These are phyloP conservation scores for Acipenser ruthenus DNA, from an alignment of 2,797 vertebrate species.

Conservation along the genomic window DNA sequence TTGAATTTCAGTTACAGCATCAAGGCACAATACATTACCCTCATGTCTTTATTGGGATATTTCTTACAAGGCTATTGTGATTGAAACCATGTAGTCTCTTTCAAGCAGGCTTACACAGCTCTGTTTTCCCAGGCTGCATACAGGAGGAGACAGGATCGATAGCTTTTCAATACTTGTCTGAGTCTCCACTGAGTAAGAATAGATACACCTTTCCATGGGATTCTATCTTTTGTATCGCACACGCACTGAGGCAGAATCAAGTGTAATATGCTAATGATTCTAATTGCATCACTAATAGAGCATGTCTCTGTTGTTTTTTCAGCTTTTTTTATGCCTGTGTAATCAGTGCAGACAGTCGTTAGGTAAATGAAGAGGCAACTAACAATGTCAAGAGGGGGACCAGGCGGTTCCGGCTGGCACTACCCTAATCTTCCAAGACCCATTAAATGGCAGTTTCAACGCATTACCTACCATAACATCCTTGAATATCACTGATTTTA, in stretches of 20 bases:
- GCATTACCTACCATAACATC: conserved; percentile 99
- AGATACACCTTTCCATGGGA: conserved; percentile 43
- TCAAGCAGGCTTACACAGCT: no score
- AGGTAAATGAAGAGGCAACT: conserved; percentile 99
- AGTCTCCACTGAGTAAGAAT: background rate
- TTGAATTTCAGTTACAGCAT: no score
- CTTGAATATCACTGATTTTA: conserved; percentile 99
- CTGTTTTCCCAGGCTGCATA: no score
- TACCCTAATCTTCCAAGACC: conserved; percentile 99
- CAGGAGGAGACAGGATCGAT: no score
- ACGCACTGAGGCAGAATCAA: conserved; percentile 88
- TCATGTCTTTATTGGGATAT: no score
- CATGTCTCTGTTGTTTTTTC: conserved; percentile 96
- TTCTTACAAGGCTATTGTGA: no score
- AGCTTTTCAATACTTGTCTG: no score
- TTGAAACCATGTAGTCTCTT: no score
- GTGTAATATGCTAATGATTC: conserved; percentile 98
- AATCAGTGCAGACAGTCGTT: conserved; percentile 99
- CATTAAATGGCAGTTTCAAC: conserved; percentile 99
- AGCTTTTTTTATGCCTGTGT: conserved; percentile 97
- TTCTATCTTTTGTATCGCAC: conserved; percentile 54
- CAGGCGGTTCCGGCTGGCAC: conserved; percentile 98
- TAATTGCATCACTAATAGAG: conserved; percentile 99
- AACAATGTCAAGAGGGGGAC: conserved; percentile 99
- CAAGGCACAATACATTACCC: no score